phyloP scores from a whole-genome alignment of 2,797 vertebrate genomes.

The Hephaestus fuliginosus region DNA sequence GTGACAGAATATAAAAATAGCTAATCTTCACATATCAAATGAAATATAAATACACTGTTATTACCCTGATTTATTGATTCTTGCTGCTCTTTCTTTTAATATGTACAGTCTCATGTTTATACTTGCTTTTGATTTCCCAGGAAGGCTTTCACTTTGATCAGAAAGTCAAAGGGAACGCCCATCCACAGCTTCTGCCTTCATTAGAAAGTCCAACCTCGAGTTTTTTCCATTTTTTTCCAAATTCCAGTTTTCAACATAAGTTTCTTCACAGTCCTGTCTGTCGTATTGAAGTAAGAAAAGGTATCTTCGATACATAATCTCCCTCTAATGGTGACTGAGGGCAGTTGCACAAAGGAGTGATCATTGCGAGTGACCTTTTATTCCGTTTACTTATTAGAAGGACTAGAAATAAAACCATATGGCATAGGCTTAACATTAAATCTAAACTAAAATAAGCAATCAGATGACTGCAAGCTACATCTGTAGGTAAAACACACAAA shows the following conservation, averaged over 20 bases:
- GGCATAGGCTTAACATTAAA: no score
- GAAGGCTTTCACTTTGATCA: not conserved
- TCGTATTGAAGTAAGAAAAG: not conserved
- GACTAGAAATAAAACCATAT: not conserved
- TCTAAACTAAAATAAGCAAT: not conserved
- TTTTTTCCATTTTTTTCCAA: not conserved
- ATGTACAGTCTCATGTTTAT: not conserved
- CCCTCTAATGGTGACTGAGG: not conserved
- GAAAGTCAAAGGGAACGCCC: not conserved
- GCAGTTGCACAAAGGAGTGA: not conserved
- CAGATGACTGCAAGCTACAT: not conserved
- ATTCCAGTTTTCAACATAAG: not conserved
- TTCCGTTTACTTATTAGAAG: not conserved
- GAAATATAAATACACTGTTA: no score
- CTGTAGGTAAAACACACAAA: not conserved
- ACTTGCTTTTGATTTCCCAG: not conserved
- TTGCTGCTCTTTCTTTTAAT: not conserved
- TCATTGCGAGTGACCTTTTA: not conserved
- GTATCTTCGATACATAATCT: not conserved
- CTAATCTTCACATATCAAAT: no score
- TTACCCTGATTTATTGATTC: not conserved
- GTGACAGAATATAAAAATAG: no score
- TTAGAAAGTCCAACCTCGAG: not conserved
- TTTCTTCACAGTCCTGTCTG: not conserved
- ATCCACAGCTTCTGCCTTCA: not conserved